Conservation (phyloP, 2,797 vertebrate species). For the Anguilla anguilla region DNA sequence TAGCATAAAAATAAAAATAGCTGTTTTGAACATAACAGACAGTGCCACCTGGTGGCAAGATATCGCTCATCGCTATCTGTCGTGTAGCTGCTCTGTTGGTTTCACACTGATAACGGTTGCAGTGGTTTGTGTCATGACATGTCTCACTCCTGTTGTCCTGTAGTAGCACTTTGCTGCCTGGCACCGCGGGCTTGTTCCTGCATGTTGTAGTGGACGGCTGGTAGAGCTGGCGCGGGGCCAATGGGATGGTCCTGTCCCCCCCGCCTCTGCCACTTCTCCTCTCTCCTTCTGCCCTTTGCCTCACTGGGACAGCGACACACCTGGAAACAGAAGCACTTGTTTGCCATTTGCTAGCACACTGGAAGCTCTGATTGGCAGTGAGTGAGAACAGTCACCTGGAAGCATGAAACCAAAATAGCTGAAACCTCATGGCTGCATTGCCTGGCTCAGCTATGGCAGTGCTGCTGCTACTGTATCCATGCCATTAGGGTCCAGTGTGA, state of each 20-base stretch:
- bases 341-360: conserved; percentile 77
- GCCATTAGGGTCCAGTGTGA: conserved; percentile 77
- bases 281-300: conserved; percentile 35
- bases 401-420: conserved; percentile 84
- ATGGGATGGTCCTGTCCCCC: neutral
- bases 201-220: conserved; percentile 1
- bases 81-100: neutral
- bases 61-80: neutral
- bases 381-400: conserved; percentile 95
- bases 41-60: conserved; percentile 28
- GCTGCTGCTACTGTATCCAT: conserved; percentile 69
- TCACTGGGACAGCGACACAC: conserved; percentile 61
- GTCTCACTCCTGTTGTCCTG: neutral
- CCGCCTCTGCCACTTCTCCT: conserved; percentile 42
- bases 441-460: conserved; percentile 60
- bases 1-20: neutral
- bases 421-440: conserved; percentile 79
- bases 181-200: conserved; percentile 14
- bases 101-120: neutral
- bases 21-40: neutral
- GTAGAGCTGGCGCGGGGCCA: neutral
- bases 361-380: conserved; percentile 78
- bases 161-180: neutral
- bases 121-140: neutral
- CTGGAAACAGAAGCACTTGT: conserved; percentile 86